Evolutionary conservation across 2,888 invertebrate genomes (phyloP).

Genomic region (Nebria salina): DNA sequence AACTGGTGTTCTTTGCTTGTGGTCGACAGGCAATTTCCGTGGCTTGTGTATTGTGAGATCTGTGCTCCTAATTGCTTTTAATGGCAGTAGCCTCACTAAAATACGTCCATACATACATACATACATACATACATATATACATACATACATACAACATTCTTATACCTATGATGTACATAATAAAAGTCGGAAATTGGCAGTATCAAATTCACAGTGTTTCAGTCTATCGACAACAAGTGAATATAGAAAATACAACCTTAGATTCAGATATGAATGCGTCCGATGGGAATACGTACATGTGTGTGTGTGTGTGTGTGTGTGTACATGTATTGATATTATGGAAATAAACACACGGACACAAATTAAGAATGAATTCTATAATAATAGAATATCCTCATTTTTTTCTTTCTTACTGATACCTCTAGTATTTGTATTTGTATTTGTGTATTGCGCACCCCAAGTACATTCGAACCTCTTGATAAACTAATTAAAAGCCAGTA

Average conservation of each 20-base stretch:
- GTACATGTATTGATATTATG: too few species aligned
- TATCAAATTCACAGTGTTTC: background rate
- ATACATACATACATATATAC: constrained; percentile 21
- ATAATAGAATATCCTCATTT: too few species aligned
- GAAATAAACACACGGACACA: too few species aligned
- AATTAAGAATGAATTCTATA: too few species aligned
- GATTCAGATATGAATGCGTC: background rate
- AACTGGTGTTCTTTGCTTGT: constrained; percentile 42
- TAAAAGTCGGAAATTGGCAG: background rate
- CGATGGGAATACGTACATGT: background rate
- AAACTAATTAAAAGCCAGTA: constrained; percentile 55
- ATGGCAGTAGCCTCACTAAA: constrained; percentile 55
- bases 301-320: too few species aligned
- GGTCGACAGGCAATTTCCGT: constrained; percentile 45
- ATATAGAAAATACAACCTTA: background rate
- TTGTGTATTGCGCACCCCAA: background rate
- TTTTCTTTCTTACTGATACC: too few species aligned
- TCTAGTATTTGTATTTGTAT: background rate
- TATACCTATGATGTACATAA: constrained; percentile 29
- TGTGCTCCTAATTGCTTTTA: constrained; percentile 56
- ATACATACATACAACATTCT: constrained; percentile 14
- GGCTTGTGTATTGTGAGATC: constrained; percentile 37
- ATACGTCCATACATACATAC: constrained; percentile 26
- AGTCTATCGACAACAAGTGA: background rate
- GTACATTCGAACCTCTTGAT: constrained; percentile 48